These are phyloP conservation scores for Heliconius erato DNA, from an alignment of 2,888 invertebrate species.

Conservation along the genomic window DNA sequence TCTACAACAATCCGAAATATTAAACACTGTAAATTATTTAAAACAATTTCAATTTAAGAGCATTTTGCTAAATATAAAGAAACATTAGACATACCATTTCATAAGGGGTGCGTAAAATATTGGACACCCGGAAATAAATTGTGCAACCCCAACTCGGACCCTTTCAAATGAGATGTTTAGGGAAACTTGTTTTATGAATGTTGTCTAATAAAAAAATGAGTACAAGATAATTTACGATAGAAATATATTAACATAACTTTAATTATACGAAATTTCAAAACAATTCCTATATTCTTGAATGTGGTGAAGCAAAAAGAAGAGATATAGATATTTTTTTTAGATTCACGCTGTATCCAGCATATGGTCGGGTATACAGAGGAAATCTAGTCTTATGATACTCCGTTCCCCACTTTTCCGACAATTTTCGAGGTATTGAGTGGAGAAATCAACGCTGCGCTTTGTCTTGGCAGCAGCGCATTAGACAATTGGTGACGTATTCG, in stretches of 20 bases:
- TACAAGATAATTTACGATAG: neutral
- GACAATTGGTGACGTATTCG: too few species aligned
- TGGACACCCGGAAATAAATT: neutral
- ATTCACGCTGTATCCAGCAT: too few species aligned
- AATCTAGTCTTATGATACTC: neutral
- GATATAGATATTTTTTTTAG: too few species aligned
- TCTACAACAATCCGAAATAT: neutral
- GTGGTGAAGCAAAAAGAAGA: neutral
- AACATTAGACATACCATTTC: neutral
- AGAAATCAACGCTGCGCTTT: too few species aligned
- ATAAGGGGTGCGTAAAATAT: constrained; percentile 3
- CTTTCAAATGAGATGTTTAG: constrained; percentile 26
- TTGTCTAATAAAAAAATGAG: neutral
- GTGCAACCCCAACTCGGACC: constrained; percentile 6
- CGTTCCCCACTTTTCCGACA: neutral
- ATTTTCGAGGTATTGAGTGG: too few species aligned
- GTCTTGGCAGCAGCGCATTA: too few species aligned
- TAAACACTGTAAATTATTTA: neutral
- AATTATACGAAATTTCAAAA: too few species aligned
- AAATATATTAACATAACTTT: too few species aligned
- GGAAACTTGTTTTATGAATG: neutral
- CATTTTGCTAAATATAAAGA: neutral
- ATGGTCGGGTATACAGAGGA: too few species aligned
- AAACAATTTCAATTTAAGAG: neutral
- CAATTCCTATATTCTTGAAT: neutral